A percentile compares a stretch with the other conserved stretches of the same genome.
These are phyloP conservation scores for Pteropus rufus DNA, from an alignment of 2,797 vertebrate species.

Conservation along the genomic window DNA sequence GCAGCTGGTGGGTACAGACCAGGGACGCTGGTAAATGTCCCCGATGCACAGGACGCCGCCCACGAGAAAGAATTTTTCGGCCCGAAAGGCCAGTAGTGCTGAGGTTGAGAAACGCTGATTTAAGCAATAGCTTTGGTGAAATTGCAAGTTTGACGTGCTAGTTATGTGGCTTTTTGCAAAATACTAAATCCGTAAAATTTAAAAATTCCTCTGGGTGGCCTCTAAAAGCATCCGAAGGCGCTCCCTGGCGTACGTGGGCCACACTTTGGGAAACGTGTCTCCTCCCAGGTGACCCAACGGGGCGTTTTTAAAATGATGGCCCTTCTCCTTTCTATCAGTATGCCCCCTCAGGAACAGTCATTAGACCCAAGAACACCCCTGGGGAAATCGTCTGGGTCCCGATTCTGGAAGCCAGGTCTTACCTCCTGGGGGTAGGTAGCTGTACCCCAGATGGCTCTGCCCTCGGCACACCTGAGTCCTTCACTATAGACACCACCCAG, in stretches of 20 bases:
- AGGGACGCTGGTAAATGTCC: too few relatives aligned
- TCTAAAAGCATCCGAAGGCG: neutral
- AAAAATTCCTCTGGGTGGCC: neutral
- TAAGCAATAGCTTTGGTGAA: neutral
- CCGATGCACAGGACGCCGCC: rapidly evolving
- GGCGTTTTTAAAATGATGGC: neutral
- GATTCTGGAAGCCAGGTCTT: neutral
- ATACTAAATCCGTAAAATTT: neutral
- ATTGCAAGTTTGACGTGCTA: neutral
- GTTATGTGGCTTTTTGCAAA: neutral
- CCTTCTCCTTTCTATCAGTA: neutral
- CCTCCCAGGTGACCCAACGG: rapidly evolving
- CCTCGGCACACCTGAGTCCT: neutral
- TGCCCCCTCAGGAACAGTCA: neutral
- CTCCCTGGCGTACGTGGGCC: rapidly evolving
- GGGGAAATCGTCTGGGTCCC: neutral
- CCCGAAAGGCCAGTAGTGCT: rapidly evolving
- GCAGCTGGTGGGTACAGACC: neutral
- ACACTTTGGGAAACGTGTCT: rapidly evolving
- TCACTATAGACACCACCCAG: neutral
- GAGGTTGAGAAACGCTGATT: neutral
- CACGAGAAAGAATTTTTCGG: neutral
- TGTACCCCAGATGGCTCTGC: neutral
- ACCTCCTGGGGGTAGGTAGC: neutral
- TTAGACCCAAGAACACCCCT: neutral